A percentile compares a stretch with the other conserved stretches of the same genome.
Evolutionary conservation across 2,113 vertebrate genomes (phyloP).

Genomic region (Hiodon alosoides): DNA sequence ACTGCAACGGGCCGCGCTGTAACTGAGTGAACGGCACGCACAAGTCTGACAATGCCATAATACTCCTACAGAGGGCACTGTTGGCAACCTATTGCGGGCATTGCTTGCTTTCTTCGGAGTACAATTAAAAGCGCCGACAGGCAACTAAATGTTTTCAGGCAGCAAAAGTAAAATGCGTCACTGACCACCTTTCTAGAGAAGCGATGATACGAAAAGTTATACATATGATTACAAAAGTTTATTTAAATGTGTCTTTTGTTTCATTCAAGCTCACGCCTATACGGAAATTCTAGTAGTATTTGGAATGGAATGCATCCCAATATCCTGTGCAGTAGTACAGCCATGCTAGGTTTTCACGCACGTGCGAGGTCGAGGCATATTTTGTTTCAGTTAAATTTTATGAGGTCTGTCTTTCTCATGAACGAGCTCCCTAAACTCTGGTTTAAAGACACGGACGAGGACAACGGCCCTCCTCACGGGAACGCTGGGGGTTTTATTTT

Average conservation of each 20-base stretch:
- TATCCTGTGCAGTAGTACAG: slow-evolving; percentile 4
- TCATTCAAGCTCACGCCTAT: slow-evolving; percentile 7
- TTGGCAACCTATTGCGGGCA: slow-evolving; percentile 28
- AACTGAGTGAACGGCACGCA: too few species aligned
- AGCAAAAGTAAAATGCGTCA: neutral
- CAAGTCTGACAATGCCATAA: neutral
- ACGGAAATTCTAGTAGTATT: neutral
- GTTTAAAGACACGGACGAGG: too few species aligned
- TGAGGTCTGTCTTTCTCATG: too few species aligned
- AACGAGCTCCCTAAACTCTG: too few species aligned
- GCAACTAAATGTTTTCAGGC: neutral
- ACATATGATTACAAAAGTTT: slow-evolving; percentile 15
- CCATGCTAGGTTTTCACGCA: too few species aligned
- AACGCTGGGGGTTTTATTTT: slow-evolving; percentile 40
- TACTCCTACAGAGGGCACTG: slow-evolving; percentile 46
- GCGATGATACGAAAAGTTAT: too few species aligned
- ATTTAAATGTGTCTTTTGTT: slow-evolving; percentile 16
- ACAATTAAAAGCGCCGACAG: neutral
- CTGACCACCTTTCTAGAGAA: neutral
- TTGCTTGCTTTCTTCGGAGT: neutral
- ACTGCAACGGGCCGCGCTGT: neutral
- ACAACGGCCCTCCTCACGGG: too few species aligned
- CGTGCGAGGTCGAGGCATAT: too few species aligned
- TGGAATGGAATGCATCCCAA: neutral
- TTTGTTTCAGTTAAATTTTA: too few species aligned